Evolutionary conservation across 2,797 vertebrate species (phyloP).

Genomic region (Euthynnus affinis): DNA sequence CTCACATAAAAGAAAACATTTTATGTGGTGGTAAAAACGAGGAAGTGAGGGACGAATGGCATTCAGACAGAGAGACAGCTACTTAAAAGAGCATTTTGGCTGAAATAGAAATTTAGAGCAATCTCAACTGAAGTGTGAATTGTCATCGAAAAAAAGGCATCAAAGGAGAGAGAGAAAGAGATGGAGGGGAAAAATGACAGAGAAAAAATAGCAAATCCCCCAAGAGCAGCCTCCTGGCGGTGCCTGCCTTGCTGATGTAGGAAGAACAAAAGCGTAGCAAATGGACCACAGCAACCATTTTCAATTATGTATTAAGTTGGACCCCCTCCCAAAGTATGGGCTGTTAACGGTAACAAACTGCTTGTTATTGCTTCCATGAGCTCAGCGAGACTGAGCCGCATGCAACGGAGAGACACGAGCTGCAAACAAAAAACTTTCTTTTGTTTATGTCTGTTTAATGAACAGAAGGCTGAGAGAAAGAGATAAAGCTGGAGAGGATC

Average conservation of each 20-base stretch:
- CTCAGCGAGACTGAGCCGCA: constrained; percentile 58
- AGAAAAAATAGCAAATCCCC: constrained; percentile 64
- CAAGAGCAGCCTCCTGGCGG: constrained; percentile 70
- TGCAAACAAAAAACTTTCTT: constrained; percentile 48
- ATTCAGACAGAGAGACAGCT: constrained; percentile 59
- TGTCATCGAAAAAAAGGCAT: constrained; percentile 55
- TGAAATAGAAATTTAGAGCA: constrained; percentile 74
- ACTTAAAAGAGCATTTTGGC: constrained; percentile 74
- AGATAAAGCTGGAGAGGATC: constrained; percentile 63
- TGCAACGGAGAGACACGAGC: constrained; percentile 22
- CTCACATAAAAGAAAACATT: constrained; percentile 60
- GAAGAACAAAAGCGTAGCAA: constrained; percentile 78
- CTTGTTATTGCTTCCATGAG: constrained; percentile 65
- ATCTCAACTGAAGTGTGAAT: constrained; percentile 78
- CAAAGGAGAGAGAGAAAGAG: constrained; percentile 55
- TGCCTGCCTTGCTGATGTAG: constrained; percentile 75
- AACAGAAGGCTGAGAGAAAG: constrained; percentile 67
- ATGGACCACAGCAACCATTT: constrained; percentile 79
- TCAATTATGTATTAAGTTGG: constrained; percentile 80
- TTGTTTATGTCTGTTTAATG: constrained; percentile 74
- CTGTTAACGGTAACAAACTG: constrained; percentile 78
- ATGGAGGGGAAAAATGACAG: constrained; percentile 56
- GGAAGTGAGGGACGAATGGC: constrained; percentile 52
- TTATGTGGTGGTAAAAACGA: background rate
- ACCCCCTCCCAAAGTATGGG: constrained; percentile 60